phyloP scores from a whole-genome alignment of 1,140 invertebrate genomes.

The Bombus confusus region DNA sequence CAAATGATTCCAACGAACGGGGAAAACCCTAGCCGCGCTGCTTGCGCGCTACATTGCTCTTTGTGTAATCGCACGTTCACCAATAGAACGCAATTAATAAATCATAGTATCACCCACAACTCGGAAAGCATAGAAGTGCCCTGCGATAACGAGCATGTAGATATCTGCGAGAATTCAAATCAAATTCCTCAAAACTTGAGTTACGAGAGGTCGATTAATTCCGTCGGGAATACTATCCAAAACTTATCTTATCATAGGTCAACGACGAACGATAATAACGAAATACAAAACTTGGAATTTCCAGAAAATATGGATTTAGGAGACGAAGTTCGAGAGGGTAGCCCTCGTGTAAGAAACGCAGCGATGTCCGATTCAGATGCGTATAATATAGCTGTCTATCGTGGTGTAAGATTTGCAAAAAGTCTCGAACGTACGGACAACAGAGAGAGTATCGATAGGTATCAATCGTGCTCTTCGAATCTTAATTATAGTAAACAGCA shows the following conservation, averaged over 20 bases:
- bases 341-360: constrained; percentile 41
- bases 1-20: constrained; percentile 59
- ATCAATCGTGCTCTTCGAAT: constrained; percentile 36
- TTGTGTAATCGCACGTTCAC: constrained; percentile 76
- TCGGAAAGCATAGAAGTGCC: constrained; percentile 73
- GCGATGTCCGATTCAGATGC: constrained; percentile 38
- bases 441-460: constrained; percentile 38
- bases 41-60: constrained; percentile 76
- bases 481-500: constrained; percentile 47
- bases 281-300: constrained; percentile 66
- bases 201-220: constrained; percentile 65
- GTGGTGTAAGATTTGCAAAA: constrained; percentile 51
- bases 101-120: constrained; percentile 73
- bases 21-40: constrained; percentile 61
- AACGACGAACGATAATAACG: constrained; percentile 50
- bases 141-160: constrained; percentile 74
- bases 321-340: constrained; percentile 43
- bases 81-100: constrained; percentile 74
- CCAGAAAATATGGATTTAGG: constrained; percentile 61
- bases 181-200: constrained; percentile 65
- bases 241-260: constrained; percentile 69
- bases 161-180: constrained; percentile 74
- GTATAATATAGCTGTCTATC: constrained; percentile 17
- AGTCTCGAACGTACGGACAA: constrained; percentile 13
- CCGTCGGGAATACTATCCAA: constrained; percentile 67